phyloP scores from a whole-genome alignment of 1,140 invertebrate genomes.

The Ridgeia piscesae region DNA sequence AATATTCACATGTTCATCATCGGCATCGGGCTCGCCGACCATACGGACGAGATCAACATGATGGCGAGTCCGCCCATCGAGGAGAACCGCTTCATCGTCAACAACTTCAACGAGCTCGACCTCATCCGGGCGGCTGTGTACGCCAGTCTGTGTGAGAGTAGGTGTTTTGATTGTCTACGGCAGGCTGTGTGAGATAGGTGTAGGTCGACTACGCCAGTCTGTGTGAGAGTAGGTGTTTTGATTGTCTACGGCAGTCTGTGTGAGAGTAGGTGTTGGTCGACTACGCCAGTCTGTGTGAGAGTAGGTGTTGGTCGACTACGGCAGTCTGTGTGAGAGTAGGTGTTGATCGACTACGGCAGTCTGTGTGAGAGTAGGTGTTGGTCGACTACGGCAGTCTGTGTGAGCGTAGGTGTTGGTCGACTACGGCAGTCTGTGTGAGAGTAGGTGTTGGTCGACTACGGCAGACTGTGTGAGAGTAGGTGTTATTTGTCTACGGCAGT shows the following conservation, averaged over 20 bases:
- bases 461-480: conserved; percentile 10
- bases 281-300: conserved; percentile 15
- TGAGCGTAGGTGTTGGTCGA: too few relatives aligned
- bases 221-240: conserved; percentile 20
- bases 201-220: background rate
- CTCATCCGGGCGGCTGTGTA: conserved; percentile 10
- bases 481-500: too few relatives aligned
- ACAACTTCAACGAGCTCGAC: conserved; percentile 19
- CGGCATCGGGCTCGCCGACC: background rate
- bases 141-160: conserved; percentile 16
- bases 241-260: background rate
- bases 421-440: too few relatives aligned
- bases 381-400: too few relatives aligned
- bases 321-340: too few relatives aligned
- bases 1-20: conserved; percentile 19
- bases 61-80: conserved; percentile 18
- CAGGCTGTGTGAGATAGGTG: too few relatives aligned
- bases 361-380: too few relatives aligned
- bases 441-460: background rate
- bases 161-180: background rate
- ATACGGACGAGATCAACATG: conserved; percentile 18
- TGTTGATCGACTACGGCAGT: too few relatives aligned
- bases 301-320: conserved; percentile 1
- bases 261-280: background rate
- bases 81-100: conserved; percentile 22